These are phyloP conservation scores for Spinus pinus DNA, from an alignment of 2,797 vertebrate genomes.

Conservation along the genomic window DNA sequence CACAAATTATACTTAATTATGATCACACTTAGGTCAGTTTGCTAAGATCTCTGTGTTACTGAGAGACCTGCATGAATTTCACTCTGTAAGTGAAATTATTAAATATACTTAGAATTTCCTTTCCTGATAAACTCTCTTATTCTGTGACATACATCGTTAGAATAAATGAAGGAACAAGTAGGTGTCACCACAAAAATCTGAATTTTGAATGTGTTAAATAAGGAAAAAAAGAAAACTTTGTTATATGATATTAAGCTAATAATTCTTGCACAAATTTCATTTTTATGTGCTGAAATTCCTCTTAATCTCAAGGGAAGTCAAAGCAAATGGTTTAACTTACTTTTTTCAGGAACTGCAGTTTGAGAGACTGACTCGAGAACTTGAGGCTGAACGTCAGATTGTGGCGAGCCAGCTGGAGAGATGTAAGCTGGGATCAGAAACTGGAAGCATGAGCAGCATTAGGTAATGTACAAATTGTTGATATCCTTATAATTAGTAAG, in stretches of 20 bases:
- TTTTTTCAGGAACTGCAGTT: conserved; percentile 93
- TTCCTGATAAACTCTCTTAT: neutral
- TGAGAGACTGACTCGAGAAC: conserved; percentile 96
- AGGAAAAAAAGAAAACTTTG: neutral
- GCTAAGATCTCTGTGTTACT: neutral
- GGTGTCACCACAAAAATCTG: neutral
- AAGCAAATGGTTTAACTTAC: neutral
- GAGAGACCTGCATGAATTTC: neutral
- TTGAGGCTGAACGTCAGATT: conserved; percentile 97
- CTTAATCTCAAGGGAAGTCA: neutral
- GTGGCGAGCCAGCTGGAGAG: conserved; percentile 97
- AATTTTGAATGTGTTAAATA: neutral
- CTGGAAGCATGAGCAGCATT: conserved; percentile 98
- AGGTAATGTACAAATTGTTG: conserved; percentile 81
- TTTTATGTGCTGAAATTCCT: neutral
- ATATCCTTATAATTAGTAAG: neutral
- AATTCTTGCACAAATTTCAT: neutral
- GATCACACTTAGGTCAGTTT: neutral
- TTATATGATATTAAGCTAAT: neutral
- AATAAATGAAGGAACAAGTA: neutral
- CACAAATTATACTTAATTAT: neutral
- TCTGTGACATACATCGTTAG: accelerated
- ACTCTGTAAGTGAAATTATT: neutral
- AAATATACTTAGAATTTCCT: neutral
- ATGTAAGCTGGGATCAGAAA: conserved; percentile 98